These are phyloP conservation scores for Poecile atricapillus DNA, from an alignment of 2,113 vertebrate species.

Conservation along the genomic window DNA sequence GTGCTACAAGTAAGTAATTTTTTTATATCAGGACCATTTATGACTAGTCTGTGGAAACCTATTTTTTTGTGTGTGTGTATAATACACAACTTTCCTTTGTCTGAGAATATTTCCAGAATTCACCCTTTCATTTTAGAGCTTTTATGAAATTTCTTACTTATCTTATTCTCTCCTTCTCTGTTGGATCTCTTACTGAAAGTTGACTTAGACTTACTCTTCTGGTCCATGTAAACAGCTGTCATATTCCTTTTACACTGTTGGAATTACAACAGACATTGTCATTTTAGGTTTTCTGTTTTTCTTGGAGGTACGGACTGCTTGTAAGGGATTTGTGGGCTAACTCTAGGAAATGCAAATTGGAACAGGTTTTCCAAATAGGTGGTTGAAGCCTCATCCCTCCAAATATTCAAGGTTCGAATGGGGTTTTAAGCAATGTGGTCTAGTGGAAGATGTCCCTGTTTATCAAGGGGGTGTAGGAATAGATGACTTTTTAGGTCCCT, in stretches of 20 bases:
- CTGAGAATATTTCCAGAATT: neutral
- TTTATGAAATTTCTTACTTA: neutral
- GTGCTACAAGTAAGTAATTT: neutral
- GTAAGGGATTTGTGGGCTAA: neutral
- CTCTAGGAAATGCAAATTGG: neutral
- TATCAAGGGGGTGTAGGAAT: rapidly evolving
- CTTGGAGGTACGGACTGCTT: neutral
- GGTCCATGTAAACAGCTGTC: neutral
- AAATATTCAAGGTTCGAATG: neutral
- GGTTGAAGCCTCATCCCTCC: neutral
- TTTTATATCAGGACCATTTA: neutral
- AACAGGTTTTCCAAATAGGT: neutral
- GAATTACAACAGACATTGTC: neutral
- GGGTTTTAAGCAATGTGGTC: neutral
- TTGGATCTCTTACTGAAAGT: neutral
- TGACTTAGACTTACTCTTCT: neutral
- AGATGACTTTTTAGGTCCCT: neutral
- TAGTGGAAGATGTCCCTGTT: neutral
- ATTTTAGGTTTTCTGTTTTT: neutral
- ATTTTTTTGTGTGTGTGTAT: neutral
- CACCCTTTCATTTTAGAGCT: neutral
- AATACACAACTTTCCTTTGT: neutral
- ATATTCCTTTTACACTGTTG: neutral
- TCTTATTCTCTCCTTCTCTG: neutral
- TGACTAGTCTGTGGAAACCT: neutral